Evolutionary conservation across 1,140 invertebrate species (phyloP), one percentile per base, ranked within the genome.

Genomic region (Platyscapa corneri): DNA sequence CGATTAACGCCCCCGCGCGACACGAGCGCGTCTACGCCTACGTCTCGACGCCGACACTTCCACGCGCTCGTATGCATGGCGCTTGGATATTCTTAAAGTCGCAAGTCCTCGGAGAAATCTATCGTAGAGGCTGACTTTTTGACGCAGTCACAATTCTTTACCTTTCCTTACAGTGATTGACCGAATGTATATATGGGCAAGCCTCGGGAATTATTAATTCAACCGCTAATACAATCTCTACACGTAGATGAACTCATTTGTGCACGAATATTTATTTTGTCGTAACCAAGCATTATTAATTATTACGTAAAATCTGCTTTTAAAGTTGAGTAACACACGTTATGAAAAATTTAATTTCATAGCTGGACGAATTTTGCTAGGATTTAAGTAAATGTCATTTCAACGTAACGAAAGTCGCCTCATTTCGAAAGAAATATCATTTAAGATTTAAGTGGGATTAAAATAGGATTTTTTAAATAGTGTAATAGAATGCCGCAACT

Each of bases 1-100:
- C 67, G 60, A 82, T 74, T 39, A n/a, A 60, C 70, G 70, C 81
- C 65, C 42, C 79, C 79, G 30, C 65, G 30, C 32, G n/a, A 79
- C 56, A 39, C 76, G 37, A n/a, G 32, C 27, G 34, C 78, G n/a
- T 37, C 42, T 32, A 18, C 79, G 65, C 46, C 79, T 49, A 80
- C 60, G 42, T n/a, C 34, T 8, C 39, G 8, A 46, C 30, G 77
- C 0, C 23, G 56, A 60, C 56, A 23, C 56, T 60, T 60, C 27
- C 56, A 27, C 56, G 56, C 23, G 20, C 56, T 60, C 56, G 16
- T 53, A 53, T 53, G 8, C 8, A 53, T 53, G 7, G 23, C 56
- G 10, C 56, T 60, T 5, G 23, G 56, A 27, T 27, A 60, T 60
- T 60, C 56, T 20, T 53, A 14, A 53, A 20, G 2, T 2, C 49